Evolutionary conservation across 2,888 invertebrate genomes (phyloP).

Genomic region (Eledona agricola): DNA sequence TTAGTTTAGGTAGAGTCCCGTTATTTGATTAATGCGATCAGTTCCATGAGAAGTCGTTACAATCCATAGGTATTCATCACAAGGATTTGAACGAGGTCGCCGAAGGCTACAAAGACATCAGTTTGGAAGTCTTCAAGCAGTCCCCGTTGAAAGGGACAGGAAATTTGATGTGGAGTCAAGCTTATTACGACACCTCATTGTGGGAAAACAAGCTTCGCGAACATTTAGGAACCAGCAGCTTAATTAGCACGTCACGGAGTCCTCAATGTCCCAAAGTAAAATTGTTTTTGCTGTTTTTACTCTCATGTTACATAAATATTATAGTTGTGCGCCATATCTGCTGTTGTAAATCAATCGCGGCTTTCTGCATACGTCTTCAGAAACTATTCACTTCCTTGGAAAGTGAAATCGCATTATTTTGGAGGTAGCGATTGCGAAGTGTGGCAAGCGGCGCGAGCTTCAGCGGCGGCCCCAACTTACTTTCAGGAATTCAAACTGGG

Average conservation of each 20-base stretch:
- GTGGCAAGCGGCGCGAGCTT: slow-evolving; percentile 89
- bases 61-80: slow-evolving; percentile 65
- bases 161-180: slow-evolving; percentile 82
- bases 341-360: slow-evolving; percentile 77
- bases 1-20: slow-evolving; percentile 76
- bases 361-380: slow-evolving; percentile 84
- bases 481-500: slow-evolving; percentile 82
- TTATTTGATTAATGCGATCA: too few relatives aligned
- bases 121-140: slow-evolving; percentile 73
- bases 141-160: slow-evolving; percentile 75
- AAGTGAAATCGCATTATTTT: slow-evolving; percentile 74
- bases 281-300: background rate
- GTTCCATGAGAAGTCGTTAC: too few relatives aligned
- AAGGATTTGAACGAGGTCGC: slow-evolving; percentile 70
- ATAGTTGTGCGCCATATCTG: slow-evolving; percentile 80
- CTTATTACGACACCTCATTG: slow-evolving; percentile 85
- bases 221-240: slow-evolving; percentile 69
- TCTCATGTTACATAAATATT: too few relatives aligned
- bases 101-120: slow-evolving; percentile 68
- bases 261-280: slow-evolving; percentile 67
- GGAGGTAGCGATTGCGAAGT: slow-evolving; percentile 75
- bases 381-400: slow-evolving; percentile 80
- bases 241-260: slow-evolving; percentile 69
- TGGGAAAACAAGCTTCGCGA: slow-evolving; percentile 82
- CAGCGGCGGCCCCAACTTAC: slow-evolving; percentile 91